Base-by-base conservation (phyloP, 2,113 vertebrate genomes). In the Clarias gariepinus region DNA sequence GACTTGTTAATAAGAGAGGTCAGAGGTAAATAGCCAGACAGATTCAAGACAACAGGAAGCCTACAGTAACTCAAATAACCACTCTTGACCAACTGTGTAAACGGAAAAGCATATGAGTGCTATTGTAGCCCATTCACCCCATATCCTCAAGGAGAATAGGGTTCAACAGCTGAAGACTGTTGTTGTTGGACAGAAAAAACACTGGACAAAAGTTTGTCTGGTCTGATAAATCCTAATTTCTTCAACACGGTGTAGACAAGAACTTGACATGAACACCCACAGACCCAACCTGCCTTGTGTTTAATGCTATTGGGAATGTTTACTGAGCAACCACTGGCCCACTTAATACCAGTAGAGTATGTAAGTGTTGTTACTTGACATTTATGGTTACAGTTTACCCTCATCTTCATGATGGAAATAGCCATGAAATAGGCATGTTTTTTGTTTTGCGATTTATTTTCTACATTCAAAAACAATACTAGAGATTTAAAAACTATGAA, bases 61-160 rank as follows among this genome's bases (percentile, higher is more conserved):
- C 71, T 74, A 73, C 18, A 73, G 68, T 73, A 41, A 73, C 36
- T 47, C 69, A 73, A 73, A 52, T 53, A 25, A 76, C 23, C 73
- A 76, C 41, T 76, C 12, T 53, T 47, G 23, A 74, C 71, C 23
- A 23, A 8, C 10, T 3, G 36, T 74, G 36, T 47, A 52, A 53
- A 76, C 73, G 15, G 41, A 76, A 76, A 28, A 74, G 21, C 36
- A 52, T 73, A 41, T 9, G 19, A 47, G 36, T 47, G 30, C 13
- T 30, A 3, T 16, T 30, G n/a, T 30, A 68, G 66, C 66, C 2
- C 0, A n/a, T 64, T 3, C 61, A 64, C 6, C n/a, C 28, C 25
- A 30, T 19, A 6, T 69, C 28, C 28, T 33, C 8, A 3, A 8
- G 33, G 33, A 41, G 3, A 9, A 41, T 41, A 18, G 8, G 33